phyloP scores from a whole-genome alignment of 2,888 invertebrate species.

The Leptopilina myrica region DNA sequence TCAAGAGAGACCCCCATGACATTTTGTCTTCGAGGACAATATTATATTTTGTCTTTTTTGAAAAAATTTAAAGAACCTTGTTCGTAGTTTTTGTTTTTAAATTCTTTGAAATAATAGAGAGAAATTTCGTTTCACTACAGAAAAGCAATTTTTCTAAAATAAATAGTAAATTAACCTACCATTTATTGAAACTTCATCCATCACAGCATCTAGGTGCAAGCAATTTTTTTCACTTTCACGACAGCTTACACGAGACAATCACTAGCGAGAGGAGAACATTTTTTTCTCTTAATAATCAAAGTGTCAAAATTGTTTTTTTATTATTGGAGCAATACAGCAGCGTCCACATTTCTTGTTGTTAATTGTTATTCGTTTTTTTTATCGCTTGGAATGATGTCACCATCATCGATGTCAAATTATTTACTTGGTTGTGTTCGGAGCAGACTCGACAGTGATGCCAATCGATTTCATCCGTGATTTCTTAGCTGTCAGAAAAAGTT shows the following conservation, averaged over 20 bases:
- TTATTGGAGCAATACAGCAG: background rate
- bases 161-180: conserved; percentile 63
- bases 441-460: background rate
- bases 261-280: conserved; percentile 32
- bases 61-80: background rate
- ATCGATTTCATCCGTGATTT: no score
- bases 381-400: conserved; percentile 26
- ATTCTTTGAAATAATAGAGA: background rate
- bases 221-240: conserved; percentile 45
- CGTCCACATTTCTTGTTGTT: conserved; percentile 13
- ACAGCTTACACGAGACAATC: conserved; percentile 43
- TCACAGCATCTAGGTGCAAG: conserved; percentile 67
- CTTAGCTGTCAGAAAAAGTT: no score
- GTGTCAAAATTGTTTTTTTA: conserved; percentile 10
- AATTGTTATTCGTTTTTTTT: conserved; percentile 34
- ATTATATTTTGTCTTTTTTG: background rate
- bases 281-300: conserved; percentile 6
- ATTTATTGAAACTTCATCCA: conserved; percentile 70
- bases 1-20: background rate
- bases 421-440: conserved; percentile 22
- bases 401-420: conserved; percentile 35
- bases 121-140: background rate
- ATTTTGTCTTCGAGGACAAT: conserved; percentile 1
- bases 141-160: background rate
- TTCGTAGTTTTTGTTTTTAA: background rate